Conservation (phyloP, 1,140 invertebrate genomes). For the Ips typographus region DNA sequence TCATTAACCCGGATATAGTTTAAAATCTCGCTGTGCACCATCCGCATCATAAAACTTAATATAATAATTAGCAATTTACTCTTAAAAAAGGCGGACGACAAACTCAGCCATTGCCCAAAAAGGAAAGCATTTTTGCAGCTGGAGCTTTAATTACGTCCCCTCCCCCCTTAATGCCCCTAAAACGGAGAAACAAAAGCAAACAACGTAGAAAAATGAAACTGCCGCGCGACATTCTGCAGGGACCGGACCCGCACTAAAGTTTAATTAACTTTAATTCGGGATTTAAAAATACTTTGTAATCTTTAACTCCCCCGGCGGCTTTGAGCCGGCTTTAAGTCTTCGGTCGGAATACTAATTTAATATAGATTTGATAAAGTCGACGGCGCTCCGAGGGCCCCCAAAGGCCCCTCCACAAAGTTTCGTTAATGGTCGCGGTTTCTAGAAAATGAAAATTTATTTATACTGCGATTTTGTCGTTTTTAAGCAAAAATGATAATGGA, state of each 20-base stretch:
- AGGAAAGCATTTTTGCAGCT: no score
- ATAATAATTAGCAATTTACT: no score
- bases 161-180: slow-evolving; percentile 4
- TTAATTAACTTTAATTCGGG: slow-evolving; percentile 31
- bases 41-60: no score
- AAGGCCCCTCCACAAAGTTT: slow-evolving; percentile 4
- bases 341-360: slow-evolving; percentile 26
- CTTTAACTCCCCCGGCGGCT: slow-evolving; percentile 26
- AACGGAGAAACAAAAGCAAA: slow-evolving; percentile 20
- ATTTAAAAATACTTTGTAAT: slow-evolving; percentile 34
- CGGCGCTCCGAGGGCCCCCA: slow-evolving; percentile 2
- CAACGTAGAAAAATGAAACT: slow-evolving; percentile 14
- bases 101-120: no score
- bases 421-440: slow-evolving; percentile 4
- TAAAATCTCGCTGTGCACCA: no score
- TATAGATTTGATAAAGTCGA: slow-evolving; percentile 26
- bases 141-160: slow-evolving; percentile 18
- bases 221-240: slow-evolving; percentile 18
- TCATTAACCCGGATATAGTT: no score
- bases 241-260: slow-evolving; percentile 18
- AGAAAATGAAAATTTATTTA: slow-evolving; percentile 20
- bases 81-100: no score
- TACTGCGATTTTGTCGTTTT: slow-evolving; percentile 5
- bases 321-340: slow-evolving; percentile 28
- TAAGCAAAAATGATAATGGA: neutral